phyloP scores from a whole-genome alignment of 2,888 invertebrate species.

The Volucella inanis region DNA sequence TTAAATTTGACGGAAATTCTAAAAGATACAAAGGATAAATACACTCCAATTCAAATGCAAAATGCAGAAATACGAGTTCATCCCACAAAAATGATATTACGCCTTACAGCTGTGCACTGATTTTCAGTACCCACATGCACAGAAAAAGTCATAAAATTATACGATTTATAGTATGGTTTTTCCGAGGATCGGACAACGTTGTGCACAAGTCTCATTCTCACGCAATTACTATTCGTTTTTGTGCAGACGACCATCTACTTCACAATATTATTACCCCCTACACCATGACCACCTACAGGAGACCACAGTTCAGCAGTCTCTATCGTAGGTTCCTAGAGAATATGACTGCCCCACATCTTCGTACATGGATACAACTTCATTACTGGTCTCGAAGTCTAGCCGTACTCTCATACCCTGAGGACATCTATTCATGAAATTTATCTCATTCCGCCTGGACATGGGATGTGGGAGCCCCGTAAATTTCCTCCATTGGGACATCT shows the following conservation, averaged over 20 bases:
- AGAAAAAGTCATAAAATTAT: slow-evolving; percentile 63
- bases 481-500: slow-evolving; percentile 59
- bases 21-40: too few species aligned
- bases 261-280: slow-evolving; percentile 22
- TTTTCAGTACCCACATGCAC: slow-evolving; percentile 54
- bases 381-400: slow-evolving; percentile 8
- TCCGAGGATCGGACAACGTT: slow-evolving; percentile 22
- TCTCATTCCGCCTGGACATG: too few species aligned
- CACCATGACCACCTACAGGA: slow-evolving; percentile 54
- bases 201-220: slow-evolving; percentile 40
- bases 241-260: slow-evolving; percentile 41
- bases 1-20: too few species aligned
- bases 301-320: slow-evolving; percentile 6
- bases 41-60: too few species aligned
- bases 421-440: too few species aligned
- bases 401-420: not conserved
- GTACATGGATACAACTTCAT: slow-evolving; percentile 57
- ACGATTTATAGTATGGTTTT: slow-evolving; percentile 62
- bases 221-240: slow-evolving; percentile 66
- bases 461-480: slow-evolving; percentile 5
- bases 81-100: too few species aligned
- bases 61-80: too few species aligned
- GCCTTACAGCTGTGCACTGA: slow-evolving; percentile 33
- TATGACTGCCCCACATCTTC: slow-evolving; percentile 15
- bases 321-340: slow-evolving; percentile 3